Conservation (phyloP, 2,888 invertebrate genomes). For the Euspilapteryx auroguttella region DNA sequence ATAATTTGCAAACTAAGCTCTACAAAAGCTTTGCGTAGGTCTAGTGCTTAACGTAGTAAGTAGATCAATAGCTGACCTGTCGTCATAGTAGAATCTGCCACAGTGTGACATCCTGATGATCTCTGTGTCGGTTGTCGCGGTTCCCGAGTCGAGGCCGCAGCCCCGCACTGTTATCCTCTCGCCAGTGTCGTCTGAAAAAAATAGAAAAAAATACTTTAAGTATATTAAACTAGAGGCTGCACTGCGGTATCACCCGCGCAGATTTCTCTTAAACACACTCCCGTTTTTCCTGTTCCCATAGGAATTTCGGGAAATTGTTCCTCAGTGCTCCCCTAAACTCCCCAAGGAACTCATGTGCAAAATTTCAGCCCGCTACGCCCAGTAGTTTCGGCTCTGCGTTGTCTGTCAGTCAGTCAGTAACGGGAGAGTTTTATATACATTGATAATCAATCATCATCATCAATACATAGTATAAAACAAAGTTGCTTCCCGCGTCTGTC, state of each 20-base stretch:
- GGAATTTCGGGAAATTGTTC: background rate
- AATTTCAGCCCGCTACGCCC: background rate
- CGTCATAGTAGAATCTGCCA: conserved; percentile 89
- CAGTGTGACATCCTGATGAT: conserved; percentile 97
- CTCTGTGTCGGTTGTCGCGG: conserved; percentile 94
- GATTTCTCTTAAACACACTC: background rate
- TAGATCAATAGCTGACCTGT: conserved; percentile 58
- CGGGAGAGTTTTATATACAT: background rate
- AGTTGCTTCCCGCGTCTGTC: too few relatives aligned
- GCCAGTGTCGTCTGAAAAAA: conserved; percentile 71
- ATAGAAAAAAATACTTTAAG: conserved; percentile 1
- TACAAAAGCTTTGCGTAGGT: too few relatives aligned
- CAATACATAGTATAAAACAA: too few relatives aligned
- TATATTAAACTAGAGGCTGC: background rate
- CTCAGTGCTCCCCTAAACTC: background rate
- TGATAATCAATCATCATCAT: background rate
- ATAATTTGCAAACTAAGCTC: too few relatives aligned
- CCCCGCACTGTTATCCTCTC: conserved; percentile 85
- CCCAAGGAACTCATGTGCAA: background rate
- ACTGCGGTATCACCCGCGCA: background rate
- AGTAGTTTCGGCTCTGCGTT: background rate
- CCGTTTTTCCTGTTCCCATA: background rate
- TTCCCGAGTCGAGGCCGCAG: conserved; percentile 94
- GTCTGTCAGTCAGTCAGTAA: background rate
- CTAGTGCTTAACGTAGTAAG: background rate